Evolutionary conservation across 2,113 vertebrate species (phyloP).

Genomic region (Procavia capensis): DNA sequence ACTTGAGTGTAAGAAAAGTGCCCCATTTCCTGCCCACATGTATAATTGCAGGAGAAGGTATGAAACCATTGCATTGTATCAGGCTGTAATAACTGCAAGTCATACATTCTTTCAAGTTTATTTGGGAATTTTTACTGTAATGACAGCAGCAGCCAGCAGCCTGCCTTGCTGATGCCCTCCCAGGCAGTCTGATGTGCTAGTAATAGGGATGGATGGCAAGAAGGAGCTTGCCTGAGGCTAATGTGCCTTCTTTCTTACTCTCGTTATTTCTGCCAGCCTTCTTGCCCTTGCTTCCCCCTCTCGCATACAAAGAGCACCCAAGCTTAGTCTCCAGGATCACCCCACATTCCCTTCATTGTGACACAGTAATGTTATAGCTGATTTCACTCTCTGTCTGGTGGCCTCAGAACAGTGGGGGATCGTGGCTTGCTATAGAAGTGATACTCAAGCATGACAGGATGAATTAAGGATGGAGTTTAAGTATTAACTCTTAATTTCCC

Average conservation of each 20-base stretch:
- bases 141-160: slow-evolving; percentile 59
- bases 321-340: not conserved
- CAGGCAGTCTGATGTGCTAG: not conserved
- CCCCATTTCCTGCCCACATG: slow-evolving; percentile 62
- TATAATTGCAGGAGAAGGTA: slow-evolving; percentile 35
- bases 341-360: slow-evolving; percentile 12
- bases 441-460: slow-evolving; percentile 62
- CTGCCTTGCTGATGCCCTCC: slow-evolving; percentile 75
- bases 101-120: slow-evolving; percentile 80
- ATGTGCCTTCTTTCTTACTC: slow-evolving; percentile 62
- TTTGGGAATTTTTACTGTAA: slow-evolving; percentile 80
- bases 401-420: slow-evolving; percentile 69
- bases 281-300: not conserved
- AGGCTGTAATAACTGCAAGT: slow-evolving; percentile 79
- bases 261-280: not conserved
- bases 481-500: slow-evolving; percentile 74
- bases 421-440: slow-evolving; percentile 56
- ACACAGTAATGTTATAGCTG: slow-evolving; percentile 23
- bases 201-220: slow-evolving; percentile 64
- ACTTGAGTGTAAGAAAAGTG: slow-evolving; percentile 63
- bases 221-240: slow-evolving; percentile 25
- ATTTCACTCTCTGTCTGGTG: slow-evolving; percentile 54
- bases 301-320: slow-evolving; percentile 33
- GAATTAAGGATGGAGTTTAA: slow-evolving; percentile 69
- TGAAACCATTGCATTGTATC: slow-evolving; percentile 74